These are phyloP conservation scores for Siderastrea radians DNA, from an alignment of 92 coral and sea anemone species.

Conservation along the genomic window DNA sequence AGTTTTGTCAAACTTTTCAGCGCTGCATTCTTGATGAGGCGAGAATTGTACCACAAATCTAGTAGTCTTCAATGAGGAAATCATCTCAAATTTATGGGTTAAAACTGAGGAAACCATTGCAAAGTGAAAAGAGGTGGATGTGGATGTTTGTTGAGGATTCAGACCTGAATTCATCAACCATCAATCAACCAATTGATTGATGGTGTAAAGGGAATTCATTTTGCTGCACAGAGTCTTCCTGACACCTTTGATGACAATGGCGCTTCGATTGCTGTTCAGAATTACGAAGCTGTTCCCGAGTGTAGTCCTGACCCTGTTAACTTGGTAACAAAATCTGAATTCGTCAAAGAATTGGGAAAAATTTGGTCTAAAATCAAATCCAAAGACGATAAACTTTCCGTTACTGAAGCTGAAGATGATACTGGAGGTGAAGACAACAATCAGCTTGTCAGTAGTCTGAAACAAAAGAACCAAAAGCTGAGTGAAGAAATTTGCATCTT, in stretches of 20 bases:
- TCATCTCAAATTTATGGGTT: too few relatives aligned
- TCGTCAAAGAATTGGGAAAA: neutral
- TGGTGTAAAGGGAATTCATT: neutral
- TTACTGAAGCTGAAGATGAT: neutral
- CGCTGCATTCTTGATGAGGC: too few relatives aligned
- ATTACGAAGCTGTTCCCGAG: neutral
- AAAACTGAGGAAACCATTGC: too few relatives aligned
- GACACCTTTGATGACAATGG: conserved; percentile 12
- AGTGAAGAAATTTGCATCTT: neutral
- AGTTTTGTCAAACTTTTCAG: too few relatives aligned
- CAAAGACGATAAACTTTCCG: neutral
- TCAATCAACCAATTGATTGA: conserved; percentile 7
- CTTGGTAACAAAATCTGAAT: neutral
- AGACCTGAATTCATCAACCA: too few relatives aligned
- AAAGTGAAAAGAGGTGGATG: too few relatives aligned
- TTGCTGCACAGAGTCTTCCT: neutral
- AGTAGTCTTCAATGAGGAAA: too few relatives aligned
- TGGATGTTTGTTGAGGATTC: too few relatives aligned
- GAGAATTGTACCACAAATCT: too few relatives aligned
- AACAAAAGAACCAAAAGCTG: neutral
- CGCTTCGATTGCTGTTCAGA: neutral
- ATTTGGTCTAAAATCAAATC: neutral
- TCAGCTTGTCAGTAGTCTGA: neutral
- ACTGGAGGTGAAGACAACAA: neutral
- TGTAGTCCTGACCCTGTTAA: neutral